Evolutionary conservation across 35 echinoderm and acorn worm species (phyloP).

Genomic region (Antedon bifida): DNA sequence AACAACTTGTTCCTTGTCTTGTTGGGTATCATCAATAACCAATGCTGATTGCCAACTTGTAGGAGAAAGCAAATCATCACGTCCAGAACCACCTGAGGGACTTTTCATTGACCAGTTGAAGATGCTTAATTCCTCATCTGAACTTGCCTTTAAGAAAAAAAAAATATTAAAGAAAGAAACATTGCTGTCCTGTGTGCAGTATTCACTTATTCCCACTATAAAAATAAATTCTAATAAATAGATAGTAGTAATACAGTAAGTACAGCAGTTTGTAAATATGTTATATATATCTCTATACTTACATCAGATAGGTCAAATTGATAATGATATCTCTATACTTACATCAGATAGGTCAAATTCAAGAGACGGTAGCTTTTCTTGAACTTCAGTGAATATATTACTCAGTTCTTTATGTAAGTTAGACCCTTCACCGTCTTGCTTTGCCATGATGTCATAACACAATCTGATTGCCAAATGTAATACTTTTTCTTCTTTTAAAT

Average conservation of each 20-base stretch:
- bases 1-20: neutral
- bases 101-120: constrained; percentile 55
- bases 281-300: no score
- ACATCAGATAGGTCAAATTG: no score
- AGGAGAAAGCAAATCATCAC: constrained; percentile 27
- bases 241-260: no score
- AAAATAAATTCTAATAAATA: no score
- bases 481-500: no score
- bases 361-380: constrained; percentile 73
- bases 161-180: neutral
- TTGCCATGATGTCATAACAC: neutral
- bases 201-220: no score
- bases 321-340: no score
- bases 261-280: no score
- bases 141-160: constrained; percentile 51
- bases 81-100: neutral
- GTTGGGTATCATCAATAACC: neutral
- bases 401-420: constrained; percentile 47
- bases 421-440: neutral
- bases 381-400: constrained; percentile 92
- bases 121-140: constrained; percentile 78
- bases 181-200: no score
- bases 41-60: constrained; percentile 37
- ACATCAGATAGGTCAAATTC: constrained; percentile 96
- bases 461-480: no score